These are phyloP conservation scores for Microcebus griseorufus DNA, from an alignment of 2,113 vertebrate genomes.

Conservation along the genomic window DNA sequence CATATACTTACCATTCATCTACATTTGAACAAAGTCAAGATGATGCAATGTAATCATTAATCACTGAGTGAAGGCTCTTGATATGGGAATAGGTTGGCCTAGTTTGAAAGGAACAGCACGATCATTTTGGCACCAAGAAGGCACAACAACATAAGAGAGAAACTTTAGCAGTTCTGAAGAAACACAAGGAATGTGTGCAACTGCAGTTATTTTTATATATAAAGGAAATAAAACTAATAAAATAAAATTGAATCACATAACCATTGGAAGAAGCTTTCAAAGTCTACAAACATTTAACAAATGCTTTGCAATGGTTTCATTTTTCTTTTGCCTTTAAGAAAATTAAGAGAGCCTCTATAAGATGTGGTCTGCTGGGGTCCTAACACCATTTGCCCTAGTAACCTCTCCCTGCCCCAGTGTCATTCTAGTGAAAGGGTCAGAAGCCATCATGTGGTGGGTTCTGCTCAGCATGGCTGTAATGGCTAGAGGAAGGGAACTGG, in stretches of 20 bases:
- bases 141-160: not conserved
- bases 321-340: not conserved
- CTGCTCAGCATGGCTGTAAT: not conserved
- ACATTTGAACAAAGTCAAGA: slow-evolving; percentile 34
- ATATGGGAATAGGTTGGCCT: slow-evolving; percentile 8
- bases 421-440: not conserved
- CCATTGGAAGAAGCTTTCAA: not conserved
- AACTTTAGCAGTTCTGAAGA: slow-evolving; percentile 1
- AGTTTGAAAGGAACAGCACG: slow-evolving; percentile 6
- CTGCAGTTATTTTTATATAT: not conserved
- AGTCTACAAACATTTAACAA: slow-evolving; percentile 2
- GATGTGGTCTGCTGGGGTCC: not conserved
- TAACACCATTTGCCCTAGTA: not conserved
- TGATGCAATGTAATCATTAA: slow-evolving; percentile 27
- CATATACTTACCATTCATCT: not conserved
- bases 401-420: not conserved
- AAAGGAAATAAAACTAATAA: not conserved
- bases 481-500: not conserved
- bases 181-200: not conserved
- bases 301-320: not conserved
- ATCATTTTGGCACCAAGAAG: slow-evolving; percentile 44
- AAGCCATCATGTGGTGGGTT: not conserved
- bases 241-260: not conserved
- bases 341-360: not conserved
- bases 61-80: slow-evolving; percentile 5